phyloP scores from a whole-genome alignment of 2,113 vertebrate genomes.

The Corydoras maculifer region DNA sequence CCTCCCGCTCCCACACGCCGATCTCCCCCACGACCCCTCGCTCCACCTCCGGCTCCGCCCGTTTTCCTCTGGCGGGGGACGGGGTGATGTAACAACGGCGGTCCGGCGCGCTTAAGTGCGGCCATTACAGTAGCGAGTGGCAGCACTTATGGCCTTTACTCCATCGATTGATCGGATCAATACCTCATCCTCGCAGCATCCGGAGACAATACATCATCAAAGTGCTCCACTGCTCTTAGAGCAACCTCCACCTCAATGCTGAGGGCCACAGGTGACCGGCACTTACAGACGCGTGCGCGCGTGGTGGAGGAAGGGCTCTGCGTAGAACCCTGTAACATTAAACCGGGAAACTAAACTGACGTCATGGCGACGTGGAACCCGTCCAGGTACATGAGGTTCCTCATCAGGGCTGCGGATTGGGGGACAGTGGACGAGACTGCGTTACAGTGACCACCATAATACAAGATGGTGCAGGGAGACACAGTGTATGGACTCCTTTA shows the following conservation, averaged over 20 bases:
- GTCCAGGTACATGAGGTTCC: no score
- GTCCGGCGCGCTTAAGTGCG: constrained; percentile 62
- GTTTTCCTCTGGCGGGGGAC: constrained; percentile 30
- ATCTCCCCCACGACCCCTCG: neutral
- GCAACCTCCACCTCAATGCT: neutral
- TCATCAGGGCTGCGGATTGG: no score
- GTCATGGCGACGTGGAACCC: no score
- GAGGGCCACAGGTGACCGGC: neutral
- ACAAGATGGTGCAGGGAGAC: neutral
- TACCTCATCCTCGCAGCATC: constrained; percentile 61
- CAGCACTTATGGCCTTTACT: constrained; percentile 64
- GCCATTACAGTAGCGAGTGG: constrained; percentile 54
- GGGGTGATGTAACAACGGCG: constrained; percentile 47
- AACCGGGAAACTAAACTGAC: no score
- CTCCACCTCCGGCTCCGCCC: constrained; percentile 12
- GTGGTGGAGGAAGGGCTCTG: no score
- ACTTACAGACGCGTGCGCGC: neutral
- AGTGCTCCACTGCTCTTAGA: constrained; percentile 23
- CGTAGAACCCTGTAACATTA: no score
- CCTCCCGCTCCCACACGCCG: constrained; percentile 10
- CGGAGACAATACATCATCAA: constrained; percentile 61
- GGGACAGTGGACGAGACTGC: no score
- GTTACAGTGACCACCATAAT: constrained; percentile 30
- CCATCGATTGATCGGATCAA: constrained; percentile 70
- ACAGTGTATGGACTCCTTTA: no score